phyloP scores from a whole-genome alignment of 2,797 vertebrate genomes.

The Hippoglossus hippoglossus region DNA sequence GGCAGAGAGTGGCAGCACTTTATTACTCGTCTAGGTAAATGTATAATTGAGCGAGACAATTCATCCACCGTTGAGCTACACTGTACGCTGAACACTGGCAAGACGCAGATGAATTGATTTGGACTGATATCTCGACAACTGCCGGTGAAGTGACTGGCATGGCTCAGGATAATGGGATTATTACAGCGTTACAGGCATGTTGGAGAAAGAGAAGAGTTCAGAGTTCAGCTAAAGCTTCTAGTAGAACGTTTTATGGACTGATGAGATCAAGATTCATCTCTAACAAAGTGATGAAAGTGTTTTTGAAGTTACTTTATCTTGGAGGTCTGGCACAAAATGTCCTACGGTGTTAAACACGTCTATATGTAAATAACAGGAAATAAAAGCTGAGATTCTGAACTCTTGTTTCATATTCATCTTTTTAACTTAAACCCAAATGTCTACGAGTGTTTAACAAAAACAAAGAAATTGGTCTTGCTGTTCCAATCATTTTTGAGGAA shows the following conservation, averaged over 20 bases:
- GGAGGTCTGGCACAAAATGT: too few relatives aligned
- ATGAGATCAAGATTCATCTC: not conserved
- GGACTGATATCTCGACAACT: slow-evolving; percentile 28
- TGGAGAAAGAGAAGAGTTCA: too few relatives aligned
- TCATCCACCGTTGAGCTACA: slow-evolving; percentile 48
- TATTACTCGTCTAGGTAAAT: slow-evolving; percentile 77
- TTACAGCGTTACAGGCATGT: not conserved
- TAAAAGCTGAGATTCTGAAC: too few relatives aligned
- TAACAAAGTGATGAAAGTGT: too few relatives aligned
- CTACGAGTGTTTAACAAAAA: too few relatives aligned
- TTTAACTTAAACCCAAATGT: not conserved
- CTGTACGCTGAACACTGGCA: slow-evolving; percentile 21
- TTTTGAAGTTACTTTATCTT: too few relatives aligned
- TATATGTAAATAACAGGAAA: too few relatives aligned
- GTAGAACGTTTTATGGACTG: not conserved
- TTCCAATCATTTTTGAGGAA: not conserved
- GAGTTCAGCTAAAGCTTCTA: too few relatives aligned
- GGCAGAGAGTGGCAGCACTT: slow-evolving; percentile 70
- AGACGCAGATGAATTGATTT: slow-evolving; percentile 35
- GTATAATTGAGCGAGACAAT: slow-evolving; percentile 73
- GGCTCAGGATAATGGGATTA: slow-evolving; percentile 1
- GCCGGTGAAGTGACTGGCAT: slow-evolving; percentile 36
- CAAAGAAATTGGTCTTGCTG: not conserved
- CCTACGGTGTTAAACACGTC: too few relatives aligned
- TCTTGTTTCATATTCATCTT: not conserved